These are phyloP conservation scores for Drosophila bifasciata DNA, from an alignment of 1,140 invertebrate species.

Conservation along the genomic window DNA sequence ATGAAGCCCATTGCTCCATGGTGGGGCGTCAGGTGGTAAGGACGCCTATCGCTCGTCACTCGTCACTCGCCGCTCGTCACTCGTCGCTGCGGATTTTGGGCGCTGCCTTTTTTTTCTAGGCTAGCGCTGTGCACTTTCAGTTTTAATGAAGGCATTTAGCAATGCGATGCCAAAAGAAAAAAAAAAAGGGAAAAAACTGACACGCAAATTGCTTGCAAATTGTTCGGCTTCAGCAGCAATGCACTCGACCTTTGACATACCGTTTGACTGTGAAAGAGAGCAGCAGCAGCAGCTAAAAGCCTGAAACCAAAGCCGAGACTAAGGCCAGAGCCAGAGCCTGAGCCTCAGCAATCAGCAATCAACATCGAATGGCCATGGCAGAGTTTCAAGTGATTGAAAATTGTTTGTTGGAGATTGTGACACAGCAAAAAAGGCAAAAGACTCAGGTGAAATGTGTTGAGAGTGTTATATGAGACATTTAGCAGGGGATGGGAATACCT, in stretches of 20 bases:
- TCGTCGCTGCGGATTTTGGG: background rate
- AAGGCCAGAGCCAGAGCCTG: background rate
- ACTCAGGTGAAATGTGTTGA: too few relatives aligned
- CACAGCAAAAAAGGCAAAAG: too few relatives aligned
- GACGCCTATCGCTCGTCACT: too few relatives aligned
- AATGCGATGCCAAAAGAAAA: slow-evolving; percentile 27
- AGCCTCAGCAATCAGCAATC: background rate
- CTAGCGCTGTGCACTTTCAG: slow-evolving; percentile 41
- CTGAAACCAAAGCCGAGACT: background rate
- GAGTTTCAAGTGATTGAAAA: too few relatives aligned
- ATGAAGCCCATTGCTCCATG: too few relatives aligned
- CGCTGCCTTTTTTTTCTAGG: slow-evolving; percentile 8
- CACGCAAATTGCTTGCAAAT: slow-evolving; percentile 29
- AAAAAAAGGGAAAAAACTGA: slow-evolving; percentile 9
- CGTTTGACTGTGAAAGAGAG: background rate
- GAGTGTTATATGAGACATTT: too few relatives aligned
- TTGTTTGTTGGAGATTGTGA: too few relatives aligned
- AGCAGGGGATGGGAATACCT: too few relatives aligned
- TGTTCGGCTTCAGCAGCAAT: slow-evolving; percentile 4
- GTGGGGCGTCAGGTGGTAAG: too few relatives aligned
- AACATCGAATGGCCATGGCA: too few relatives aligned
- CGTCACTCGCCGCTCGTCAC: too few relatives aligned
- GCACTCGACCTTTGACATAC: slow-evolving; percentile 48
- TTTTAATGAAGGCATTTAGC: slow-evolving; percentile 64
- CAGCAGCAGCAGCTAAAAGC: background rate